A percentile compares a stretch with the other conserved stretches of the same genome.
Conservation (phyloP, 2,888 invertebrate genomes). For the Drosophila parthenogenetica region DNA sequence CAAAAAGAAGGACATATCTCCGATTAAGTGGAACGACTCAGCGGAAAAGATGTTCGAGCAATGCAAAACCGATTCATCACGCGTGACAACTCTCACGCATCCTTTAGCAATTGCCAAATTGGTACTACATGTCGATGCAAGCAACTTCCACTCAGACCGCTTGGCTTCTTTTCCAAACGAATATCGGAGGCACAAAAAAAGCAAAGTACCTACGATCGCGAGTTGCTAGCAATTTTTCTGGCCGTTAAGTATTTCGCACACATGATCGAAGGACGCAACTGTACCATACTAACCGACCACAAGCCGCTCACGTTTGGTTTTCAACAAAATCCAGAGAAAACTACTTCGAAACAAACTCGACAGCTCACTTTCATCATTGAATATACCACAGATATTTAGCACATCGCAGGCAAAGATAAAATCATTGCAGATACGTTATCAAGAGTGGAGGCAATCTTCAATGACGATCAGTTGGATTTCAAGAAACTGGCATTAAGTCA, state of each 20-base stretch:
- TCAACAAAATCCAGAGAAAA: slow-evolving; percentile 3
- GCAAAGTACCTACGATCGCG: slow-evolving; percentile 18
- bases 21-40: too few species aligned
- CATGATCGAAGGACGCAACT: slow-evolving; percentile 9
- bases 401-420: too few species aligned
- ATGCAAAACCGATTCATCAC: neutral
- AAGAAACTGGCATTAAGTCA: neutral
- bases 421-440: too few species aligned
- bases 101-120: slow-evolving; percentile 36
- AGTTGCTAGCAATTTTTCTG: slow-evolving; percentile 18
- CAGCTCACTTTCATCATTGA: neutral
- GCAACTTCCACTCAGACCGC: slow-evolving; percentile 30
- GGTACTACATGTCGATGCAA: slow-evolving; percentile 39
- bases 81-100: slow-evolving; percentile 22
- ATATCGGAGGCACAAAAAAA: slow-evolving; percentile 13
- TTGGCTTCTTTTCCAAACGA: slow-evolving; percentile 18
- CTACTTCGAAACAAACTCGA: slow-evolving; percentile 2
- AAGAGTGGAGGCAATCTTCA: neutral
- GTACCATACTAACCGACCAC: slow-evolving; percentile 10
- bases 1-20: too few species aligned
- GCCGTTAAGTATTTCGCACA: slow-evolving; percentile 22
- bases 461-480: neutral
- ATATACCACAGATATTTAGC: too few species aligned
- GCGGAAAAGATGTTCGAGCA: too few species aligned
- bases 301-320: slow-evolving; percentile 10